Evolutionary conservation across 2,888 invertebrate species (phyloP), one percentile per base, ranked within the genome.

Genomic region (Dugesia japonica): DNA sequence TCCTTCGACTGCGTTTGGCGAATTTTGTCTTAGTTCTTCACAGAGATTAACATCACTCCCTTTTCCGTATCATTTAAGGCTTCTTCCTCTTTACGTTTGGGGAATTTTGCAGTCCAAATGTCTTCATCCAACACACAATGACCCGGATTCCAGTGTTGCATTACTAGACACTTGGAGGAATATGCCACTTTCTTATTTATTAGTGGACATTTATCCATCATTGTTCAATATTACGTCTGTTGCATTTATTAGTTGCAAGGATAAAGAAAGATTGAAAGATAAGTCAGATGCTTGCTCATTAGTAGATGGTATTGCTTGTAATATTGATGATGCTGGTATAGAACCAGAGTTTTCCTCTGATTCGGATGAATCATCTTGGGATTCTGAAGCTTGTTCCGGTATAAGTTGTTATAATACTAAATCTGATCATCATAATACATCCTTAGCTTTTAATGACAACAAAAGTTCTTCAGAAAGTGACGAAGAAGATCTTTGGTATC

Each of bases 101-200:
- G 92, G 93, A 38, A 85, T 95, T 82, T 87, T 97, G 76, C 94
- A 95, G 87, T 88, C 89, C 81, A 92, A 94, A 17, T 94, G 97
- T 87, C 89, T 93, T 80, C 89, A 90, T 77, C 92, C 93, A 78
- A 71, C 73, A 9, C 90, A 90, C 82, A 92, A 93, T 0, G 89
- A 91, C 42, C 86, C 95, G 76, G 98, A 98, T 87, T 94, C 95
- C 85, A 88, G 97, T 76, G 89, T 94, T 38, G 90, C 89, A 81
- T 91, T 92, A 76, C 92, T 98, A 93, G 91, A 92, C 84, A 89
- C 90, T 84, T 89, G 95, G 88, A 95, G 97, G 86, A 89, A 89
- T 42, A 85, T 91, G 81, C 95, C 98, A 9, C 86, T 94, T 75
- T 85, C 87, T 78, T 88, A 89, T 82, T 87, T 97, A 28, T 88